These are phyloP conservation scores for Achatina immaculata DNA, from an alignment of 1,140 invertebrate genomes.

Conservation along the genomic window DNA sequence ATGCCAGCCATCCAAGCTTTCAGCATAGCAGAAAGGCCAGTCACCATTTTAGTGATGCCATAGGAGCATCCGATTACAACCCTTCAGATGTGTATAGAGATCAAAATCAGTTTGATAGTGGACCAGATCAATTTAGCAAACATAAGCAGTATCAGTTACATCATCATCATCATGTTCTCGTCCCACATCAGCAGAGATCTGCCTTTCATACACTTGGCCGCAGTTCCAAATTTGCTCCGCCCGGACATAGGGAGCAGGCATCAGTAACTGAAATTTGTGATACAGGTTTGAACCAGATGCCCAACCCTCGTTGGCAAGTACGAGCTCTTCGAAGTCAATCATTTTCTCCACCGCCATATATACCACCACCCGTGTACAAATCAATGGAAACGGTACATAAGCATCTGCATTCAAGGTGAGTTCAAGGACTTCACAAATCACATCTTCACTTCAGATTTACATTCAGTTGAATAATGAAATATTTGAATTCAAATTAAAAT, in stretches of 20 bases:
- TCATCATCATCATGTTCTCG: too few species aligned
- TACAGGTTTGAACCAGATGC: conserved; percentile 11
- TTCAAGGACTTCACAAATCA: neutral
- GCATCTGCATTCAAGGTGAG: neutral
- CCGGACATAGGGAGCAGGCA: neutral
- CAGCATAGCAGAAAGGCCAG: too few species aligned
- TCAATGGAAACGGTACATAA: conserved; percentile 3
- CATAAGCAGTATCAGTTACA: too few species aligned
- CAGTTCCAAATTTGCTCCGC: neutral
- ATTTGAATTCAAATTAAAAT: neutral
- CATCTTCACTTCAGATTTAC: neutral
- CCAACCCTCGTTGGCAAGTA: neutral
- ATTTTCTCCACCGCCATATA: conserved; percentile 18
- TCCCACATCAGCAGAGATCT: neutral
- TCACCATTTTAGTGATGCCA: too few species aligned
- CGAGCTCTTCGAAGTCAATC: conserved; percentile 8
- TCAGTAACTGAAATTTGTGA: conserved; percentile 17
- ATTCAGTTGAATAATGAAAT: neutral
- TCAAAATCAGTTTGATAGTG: too few species aligned
- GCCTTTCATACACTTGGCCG: neutral
- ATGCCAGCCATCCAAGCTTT: too few species aligned
- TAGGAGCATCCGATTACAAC: too few species aligned
- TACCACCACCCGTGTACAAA: conserved; percentile 3
- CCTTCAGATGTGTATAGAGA: too few species aligned
- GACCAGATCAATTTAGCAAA: too few species aligned